These are phyloP conservation scores for Pogonomyrmex barbatus DNA, from an alignment of 1,140 invertebrate species.

Conservation along the genomic window DNA sequence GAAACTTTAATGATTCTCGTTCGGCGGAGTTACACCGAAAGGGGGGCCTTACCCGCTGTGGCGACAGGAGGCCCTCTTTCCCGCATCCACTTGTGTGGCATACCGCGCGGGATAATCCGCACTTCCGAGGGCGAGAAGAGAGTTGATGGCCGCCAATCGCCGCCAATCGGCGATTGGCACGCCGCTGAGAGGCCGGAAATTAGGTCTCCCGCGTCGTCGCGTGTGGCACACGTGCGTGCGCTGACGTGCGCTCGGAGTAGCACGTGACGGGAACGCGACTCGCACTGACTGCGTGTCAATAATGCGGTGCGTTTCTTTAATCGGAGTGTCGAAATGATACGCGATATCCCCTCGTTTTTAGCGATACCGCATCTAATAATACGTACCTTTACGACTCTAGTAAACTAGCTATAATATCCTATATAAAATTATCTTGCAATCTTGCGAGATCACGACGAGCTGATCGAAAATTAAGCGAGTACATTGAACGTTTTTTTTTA, in stretches of 20 bases:
- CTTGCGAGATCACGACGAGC: no score
- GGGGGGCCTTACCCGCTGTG: slow-evolving; percentile 12
- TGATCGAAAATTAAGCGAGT: no score
- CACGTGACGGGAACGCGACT: slow-evolving; percentile 43
- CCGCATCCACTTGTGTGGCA: slow-evolving; percentile 64
- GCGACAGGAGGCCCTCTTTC: not conserved
- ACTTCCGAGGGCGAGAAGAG: slow-evolving; percentile 61
- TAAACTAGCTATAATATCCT: no score
- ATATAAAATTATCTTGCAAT: no score
- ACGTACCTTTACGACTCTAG: no score
- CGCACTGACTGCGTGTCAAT: slow-evolving; percentile 51
- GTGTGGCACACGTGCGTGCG: slow-evolving; percentile 35
- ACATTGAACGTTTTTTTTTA: not conserved
- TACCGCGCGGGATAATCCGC: slow-evolving; percentile 69
- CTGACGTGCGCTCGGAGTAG: not conserved
- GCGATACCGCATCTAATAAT: not conserved
- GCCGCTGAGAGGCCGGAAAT: slow-evolving; percentile 56
- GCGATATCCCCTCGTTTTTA: not conserved
- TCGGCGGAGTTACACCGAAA: slow-evolving; percentile 41
- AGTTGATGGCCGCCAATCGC: slow-evolving; percentile 56
- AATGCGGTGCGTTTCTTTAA: slow-evolving; percentile 48
- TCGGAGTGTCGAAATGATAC: slow-evolving; percentile 7
- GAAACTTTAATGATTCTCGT: slow-evolving; percentile 78
- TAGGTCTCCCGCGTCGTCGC: slow-evolving; percentile 53
- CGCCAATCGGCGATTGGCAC: slow-evolving; percentile 44